Conservation (phyloP, 2,797 vertebrate species). For the Echeneis naucrates region DNA sequence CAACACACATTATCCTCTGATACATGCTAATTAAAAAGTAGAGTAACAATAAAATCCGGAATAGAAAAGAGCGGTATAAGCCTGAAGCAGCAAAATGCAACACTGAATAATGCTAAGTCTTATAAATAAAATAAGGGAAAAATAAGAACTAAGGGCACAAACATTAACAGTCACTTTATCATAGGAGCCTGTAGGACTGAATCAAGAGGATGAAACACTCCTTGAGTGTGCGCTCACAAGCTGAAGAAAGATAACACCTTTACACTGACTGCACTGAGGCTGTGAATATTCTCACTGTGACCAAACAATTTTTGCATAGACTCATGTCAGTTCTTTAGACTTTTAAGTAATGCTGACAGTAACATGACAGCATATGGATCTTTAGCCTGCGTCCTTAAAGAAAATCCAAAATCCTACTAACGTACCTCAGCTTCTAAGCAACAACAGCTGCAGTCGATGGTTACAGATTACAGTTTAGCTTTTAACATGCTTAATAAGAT, state of each 20-base stretch:
- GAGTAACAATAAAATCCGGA: not conserved
- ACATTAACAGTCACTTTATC: not conserved
- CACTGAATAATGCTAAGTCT: not conserved
- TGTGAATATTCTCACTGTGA: conserved; percentile 20
- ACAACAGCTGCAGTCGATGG: not conserved
- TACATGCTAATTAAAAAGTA: not conserved
- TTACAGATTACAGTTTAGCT: not conserved
- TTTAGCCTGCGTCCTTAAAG: not conserved
- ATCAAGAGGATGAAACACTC: conserved; percentile 4
- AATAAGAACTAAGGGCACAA: not conserved
- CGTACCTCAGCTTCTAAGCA: not conserved
- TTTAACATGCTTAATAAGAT: not conserved
- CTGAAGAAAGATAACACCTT: conserved; percentile 16
- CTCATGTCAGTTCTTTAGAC: not conserved
- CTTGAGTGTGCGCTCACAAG: conserved; percentile 30
- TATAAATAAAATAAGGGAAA: not conserved
- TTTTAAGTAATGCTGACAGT: not conserved
- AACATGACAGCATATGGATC: not conserved
- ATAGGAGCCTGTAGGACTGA: not conserved
- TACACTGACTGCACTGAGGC: conserved; percentile 13
- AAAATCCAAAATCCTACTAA: not conserved
- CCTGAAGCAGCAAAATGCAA: not conserved
- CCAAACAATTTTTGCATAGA: not conserved
- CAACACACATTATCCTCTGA: not conserved
- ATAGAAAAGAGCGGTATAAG: not conserved